These are phyloP conservation scores for Pollenia griseotomentosa DNA, from an alignment of 2,888 invertebrate genomes.

Conservation along the genomic window DNA sequence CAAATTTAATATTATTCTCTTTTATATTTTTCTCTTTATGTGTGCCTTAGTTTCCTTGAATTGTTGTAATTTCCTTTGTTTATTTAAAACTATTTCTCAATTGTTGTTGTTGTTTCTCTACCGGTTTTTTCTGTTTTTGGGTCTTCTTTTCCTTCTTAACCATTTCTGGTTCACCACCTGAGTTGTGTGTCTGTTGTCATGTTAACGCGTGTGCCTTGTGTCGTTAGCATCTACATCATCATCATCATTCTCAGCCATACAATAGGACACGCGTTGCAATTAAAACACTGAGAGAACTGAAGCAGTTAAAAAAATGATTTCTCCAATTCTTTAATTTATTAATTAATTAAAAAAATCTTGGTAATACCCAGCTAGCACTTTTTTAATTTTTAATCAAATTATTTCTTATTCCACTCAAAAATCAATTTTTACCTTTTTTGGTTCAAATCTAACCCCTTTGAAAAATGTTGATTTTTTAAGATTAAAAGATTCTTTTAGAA, in stretches of 20 bases:
- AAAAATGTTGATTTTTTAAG: too few relatives aligned
- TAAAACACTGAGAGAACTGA: constrained; percentile 51
- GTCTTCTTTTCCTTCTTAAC: constrained; percentile 25
- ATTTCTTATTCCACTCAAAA: too few relatives aligned
- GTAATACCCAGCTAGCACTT: too few relatives aligned
- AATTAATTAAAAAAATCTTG: not conserved
- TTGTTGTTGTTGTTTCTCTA: constrained; percentile 23
- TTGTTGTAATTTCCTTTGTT: not conserved
- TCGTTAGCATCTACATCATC: constrained; percentile 65
- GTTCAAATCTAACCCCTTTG: too few relatives aligned
- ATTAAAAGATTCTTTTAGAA: too few relatives aligned
- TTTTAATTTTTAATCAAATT: too few relatives aligned
- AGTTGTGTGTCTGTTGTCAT: constrained; percentile 73
- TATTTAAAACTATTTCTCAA: constrained; percentile 26
- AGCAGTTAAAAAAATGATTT: not conserved
- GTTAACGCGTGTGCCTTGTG: constrained; percentile 71
- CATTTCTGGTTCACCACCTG: constrained; percentile 68
- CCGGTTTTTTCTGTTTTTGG: constrained; percentile 38
- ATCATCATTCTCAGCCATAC: constrained; percentile 25
- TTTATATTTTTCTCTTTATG: not conserved
- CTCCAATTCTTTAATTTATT: not conserved
- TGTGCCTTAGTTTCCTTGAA: not conserved
- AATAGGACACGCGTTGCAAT: constrained; percentile 53
- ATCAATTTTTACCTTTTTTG: too few relatives aligned
- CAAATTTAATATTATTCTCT: not conserved